Percentiles rank a stretch among this genome's conserved stretches.
These are phyloP conservation scores for Drosophila takahashii DNA, from an alignment of 1,140 invertebrate genomes.

Conservation along the genomic window DNA sequence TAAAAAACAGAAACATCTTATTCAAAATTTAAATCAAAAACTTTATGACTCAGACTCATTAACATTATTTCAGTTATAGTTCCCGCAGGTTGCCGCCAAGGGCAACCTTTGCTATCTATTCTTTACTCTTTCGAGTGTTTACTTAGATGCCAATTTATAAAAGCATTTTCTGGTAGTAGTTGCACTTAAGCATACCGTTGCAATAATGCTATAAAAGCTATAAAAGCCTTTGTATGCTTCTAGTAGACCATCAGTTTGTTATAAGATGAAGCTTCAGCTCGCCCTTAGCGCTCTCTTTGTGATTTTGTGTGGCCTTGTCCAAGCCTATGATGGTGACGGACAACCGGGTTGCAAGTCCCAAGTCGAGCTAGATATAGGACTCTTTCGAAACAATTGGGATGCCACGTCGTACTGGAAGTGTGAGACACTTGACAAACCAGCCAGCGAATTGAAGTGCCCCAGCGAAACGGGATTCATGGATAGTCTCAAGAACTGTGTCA, in stretches of 20 bases:
- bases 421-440: constrained; percentile 49
- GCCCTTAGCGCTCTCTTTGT: constrained; percentile 49
- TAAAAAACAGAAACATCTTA: not conserved
- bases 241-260: constrained; percentile 24
- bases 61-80: constrained; percentile 2
- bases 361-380: constrained; percentile 50
- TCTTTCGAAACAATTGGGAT: constrained; percentile 69
- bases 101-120: constrained; percentile 16
- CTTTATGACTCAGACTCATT: constrained; percentile 13
- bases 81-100: not conserved
- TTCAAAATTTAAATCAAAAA: constrained; percentile 1
- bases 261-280: constrained; percentile 62
- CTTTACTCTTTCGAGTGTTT: constrained; percentile 23
- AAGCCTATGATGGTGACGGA: constrained; percentile 55
- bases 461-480: constrained; percentile 58
- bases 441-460: constrained; percentile 46
- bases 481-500: constrained; percentile 63
- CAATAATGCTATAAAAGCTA: constrained; percentile 45
- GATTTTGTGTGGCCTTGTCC: constrained; percentile 23
- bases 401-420: constrained; percentile 72
- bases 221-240: constrained; percentile 41
- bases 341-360: constrained; percentile 66
- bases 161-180: constrained; percentile 67
- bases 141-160: constrained; percentile 48
- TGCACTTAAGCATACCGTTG: constrained; percentile 25